Base-by-base conservation (phyloP, 2,113 vertebrate genomes). In the Emydura subglobosa region DNA sequence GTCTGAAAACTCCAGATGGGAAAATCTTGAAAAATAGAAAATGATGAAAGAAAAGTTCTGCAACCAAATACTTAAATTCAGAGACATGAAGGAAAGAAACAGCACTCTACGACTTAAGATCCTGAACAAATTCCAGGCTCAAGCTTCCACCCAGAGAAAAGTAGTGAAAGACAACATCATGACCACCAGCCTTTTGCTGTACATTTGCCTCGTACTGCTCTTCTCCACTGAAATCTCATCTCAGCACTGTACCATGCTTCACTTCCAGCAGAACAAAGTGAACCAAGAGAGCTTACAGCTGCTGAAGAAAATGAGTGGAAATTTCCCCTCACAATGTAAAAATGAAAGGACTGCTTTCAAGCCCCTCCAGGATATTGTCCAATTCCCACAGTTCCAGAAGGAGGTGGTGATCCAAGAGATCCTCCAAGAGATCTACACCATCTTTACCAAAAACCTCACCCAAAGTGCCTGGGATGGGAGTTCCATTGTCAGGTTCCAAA, bases 351-450 rank as follows among this genome's bases (percentile, higher is more conserved):
- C 61, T 44, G 79, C 87, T 61, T 97, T 97, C 79, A 24, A 79
- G 61, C 61, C 94, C 81, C 92, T 89, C 54, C 78, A 31, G 78
- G 88, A 78, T 68, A 80, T 89, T 54, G 2, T 85, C 44, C 83
- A 55, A 74, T 65, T 39, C 82, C 47, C 44, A 25, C 55, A 25
- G 31, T 47, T 59, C 39, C 68, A 89, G 39, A 89, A 87, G 31
- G 65, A 29, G 65, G 59, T 79, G 49, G 34, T 90, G 57, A 65
- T 97, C 29, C 94, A 96, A 24, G 96, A 97, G 78, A 84, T 89
- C 42, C 90, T 97, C 53, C 97, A 95, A 44, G 93, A 97, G 72
- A 92, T 93, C 82, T 88, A 90, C 85, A 59, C 25, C 24, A 29
- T 97, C 51, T 92, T 97, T 72, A 53, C 42, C n/a, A 53, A 72